These are phyloP conservation scores for Heterochromis multidens DNA, from an alignment of 2,113 vertebrate genomes.

Conservation along the genomic window DNA sequence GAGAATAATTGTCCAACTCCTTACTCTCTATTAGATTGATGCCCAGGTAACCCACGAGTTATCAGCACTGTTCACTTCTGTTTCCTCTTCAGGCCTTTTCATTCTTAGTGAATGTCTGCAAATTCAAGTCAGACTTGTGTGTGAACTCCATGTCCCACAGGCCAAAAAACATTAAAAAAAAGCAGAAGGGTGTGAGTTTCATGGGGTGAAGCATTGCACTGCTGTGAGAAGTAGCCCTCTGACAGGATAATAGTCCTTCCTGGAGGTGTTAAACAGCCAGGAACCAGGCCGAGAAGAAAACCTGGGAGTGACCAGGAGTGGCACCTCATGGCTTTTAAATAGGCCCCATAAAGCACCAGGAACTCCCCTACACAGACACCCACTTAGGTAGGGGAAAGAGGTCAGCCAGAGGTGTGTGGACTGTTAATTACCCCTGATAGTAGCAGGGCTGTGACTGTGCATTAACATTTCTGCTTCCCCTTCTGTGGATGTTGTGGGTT, in stretches of 20 bases:
- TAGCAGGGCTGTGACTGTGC: neutral
- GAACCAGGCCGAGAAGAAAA: conserved; percentile 27
- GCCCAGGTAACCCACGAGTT: neutral
- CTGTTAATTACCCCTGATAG: conserved; percentile 7
- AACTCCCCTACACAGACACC: neutral
- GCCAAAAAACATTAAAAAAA: conserved; percentile 52
- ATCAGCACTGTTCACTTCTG: neutral
- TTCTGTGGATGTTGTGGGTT: neutral
- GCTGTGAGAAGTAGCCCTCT: conserved; percentile 54
- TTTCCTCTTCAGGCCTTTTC: conserved; percentile 3
- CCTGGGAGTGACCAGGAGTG: conserved; percentile 34
- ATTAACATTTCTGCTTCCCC: neutral
- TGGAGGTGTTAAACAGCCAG: conserved; percentile 69
- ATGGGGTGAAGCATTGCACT: conserved; percentile 23
- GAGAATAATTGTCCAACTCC: neutral
- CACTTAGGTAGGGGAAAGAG: neutral
- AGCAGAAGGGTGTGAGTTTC: conserved; percentile 66
- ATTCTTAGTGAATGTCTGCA: conserved; percentile 48
- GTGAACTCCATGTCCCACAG: conserved; percentile 39
- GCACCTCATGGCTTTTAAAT: conserved; percentile 52
- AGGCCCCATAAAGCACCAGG: conserved; percentile 32
- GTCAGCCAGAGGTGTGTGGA: conserved; percentile 11
- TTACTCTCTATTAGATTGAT: neutral
- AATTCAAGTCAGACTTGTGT: neutral
- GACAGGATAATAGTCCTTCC: conserved; percentile 62